Percentiles rank a stretch among this genome's conserved stretches.
These are phyloP conservation scores for Apostichopus japonicus DNA, from an alignment of 35 echinoderm and acorn worm species.

Conservation along the genomic window DNA sequence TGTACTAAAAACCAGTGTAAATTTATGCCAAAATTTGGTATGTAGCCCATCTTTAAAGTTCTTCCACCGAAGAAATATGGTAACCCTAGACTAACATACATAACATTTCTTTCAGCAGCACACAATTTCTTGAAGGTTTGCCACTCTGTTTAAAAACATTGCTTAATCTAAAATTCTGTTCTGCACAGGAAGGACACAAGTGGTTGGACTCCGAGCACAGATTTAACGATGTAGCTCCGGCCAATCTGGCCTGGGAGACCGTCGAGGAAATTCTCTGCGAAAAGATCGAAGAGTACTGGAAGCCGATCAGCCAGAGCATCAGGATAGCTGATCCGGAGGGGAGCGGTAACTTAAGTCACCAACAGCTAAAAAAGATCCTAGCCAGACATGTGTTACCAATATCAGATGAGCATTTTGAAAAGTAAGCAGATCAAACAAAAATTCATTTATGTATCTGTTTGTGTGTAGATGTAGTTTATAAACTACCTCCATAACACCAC, in stretches of 20 bases:
- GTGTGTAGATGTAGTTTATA: not conserved
- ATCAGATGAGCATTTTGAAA: slow-evolving; percentile 89
- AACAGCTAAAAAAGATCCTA: slow-evolving; percentile 73
- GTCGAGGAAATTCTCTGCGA: slow-evolving; percentile 90
- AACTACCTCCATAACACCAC: too few relatives aligned
- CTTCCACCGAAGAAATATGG: too few relatives aligned
- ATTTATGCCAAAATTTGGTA: too few relatives aligned
- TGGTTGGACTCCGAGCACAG: slow-evolving; percentile 95
- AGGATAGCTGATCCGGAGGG: slow-evolving; percentile 69
- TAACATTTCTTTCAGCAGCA: too few relatives aligned
- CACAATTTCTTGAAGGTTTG: too few relatives aligned
- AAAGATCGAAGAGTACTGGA: slow-evolving; percentile 97
- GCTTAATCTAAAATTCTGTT: too few relatives aligned
- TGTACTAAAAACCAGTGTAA: too few relatives aligned
- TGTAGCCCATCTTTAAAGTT: too few relatives aligned
- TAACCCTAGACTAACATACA: too few relatives aligned
- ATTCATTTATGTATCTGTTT: not conserved
- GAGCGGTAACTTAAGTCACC: slow-evolving; percentile 68
- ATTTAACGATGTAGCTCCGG: slow-evolving; percentile 76
- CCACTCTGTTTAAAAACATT: too few relatives aligned
- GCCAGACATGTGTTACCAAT: slow-evolving; percentile 80
- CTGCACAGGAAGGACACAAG: slow-evolving; percentile 86
- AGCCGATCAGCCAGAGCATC: slow-evolving; percentile 65
- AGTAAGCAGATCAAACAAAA: slow-evolving; percentile 37
- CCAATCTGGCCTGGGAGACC: slow-evolving; percentile 90